Evolutionary conservation across 1,140 invertebrate genomes (phyloP), one percentile per base, ranked within the genome.

Genomic region (Thaumetopoea pityocampa): DNA sequence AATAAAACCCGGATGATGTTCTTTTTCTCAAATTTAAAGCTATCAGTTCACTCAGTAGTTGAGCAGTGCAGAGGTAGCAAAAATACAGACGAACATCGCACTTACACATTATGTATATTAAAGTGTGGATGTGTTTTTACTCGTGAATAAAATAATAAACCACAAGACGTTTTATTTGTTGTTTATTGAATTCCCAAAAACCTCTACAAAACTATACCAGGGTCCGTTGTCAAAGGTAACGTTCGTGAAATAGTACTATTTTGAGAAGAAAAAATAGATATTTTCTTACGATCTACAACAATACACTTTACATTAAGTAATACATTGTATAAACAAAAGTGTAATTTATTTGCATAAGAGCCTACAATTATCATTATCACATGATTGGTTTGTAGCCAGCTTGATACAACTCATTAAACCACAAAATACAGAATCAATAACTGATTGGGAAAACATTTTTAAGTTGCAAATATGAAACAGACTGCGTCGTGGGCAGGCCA

Each of bases 181-280:
- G 51, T 62, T 64, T 72, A 84, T 73, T 80, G 64, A 70, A 55
- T 77, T 76, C 68, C 73, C 74, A 79, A 78, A 80, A 74, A 77
- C 67, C 73, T 62, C 80, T 81, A 83, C 72, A 81, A 83, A 83
- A 83, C 73, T 83, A 83, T 83, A 78, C 61, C 67, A 65, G 70
- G 56, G 58, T 77, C 63, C 58, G 63, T 65, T 68, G 70, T 72
- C 50, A 78, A 72, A 67, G 64, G 44, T 79, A 73, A 77, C 64
- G 69, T 70, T 66, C 44, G 68, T 36, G 64, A 64, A 68, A 67
- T 64, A 64, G 49, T 33, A 47, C 44, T 32, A 42, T 62, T 46
- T 30, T 47, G 28, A 49, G 32, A 50, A 51, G 42, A 35, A 49
- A 53, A 53, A 51, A 35, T 37, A 57, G 38, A 36, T 42, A 47